Base-by-base conservation (phyloP, 2,113 vertebrate genomes). In the Coracopsis vasa region DNA sequence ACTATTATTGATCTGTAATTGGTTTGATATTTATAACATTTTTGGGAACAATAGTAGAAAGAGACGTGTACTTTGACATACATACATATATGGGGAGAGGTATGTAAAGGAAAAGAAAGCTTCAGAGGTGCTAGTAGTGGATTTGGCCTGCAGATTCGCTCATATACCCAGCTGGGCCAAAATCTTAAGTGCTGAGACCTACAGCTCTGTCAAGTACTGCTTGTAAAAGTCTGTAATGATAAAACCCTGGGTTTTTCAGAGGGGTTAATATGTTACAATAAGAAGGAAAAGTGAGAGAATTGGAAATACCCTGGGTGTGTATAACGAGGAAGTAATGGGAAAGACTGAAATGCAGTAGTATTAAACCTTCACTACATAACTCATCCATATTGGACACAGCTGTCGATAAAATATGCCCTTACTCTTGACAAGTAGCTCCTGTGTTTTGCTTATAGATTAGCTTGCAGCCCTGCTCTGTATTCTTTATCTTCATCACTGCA, bases 401-500 rank as follows among this genome's bases (percentile, higher is more conserved):
- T 98, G 97, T 98, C 95, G 69, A 98, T 98, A 98, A 98, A 98
- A 97, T 98, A 97, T 97, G 96, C 97, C 97, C 96, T 97, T 97
- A 95, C 86, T 97, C 92, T 97, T 98, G 97, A 98, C 97, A 98
- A 97, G 97, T 94, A 95, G 92, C 94, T 97, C 94, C 96, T 98
- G 97, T 97, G 98, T 98, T 98, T 97, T 97, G 97, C 95, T 97
- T 98, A 95, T 98, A 98, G 97, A 98, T 98, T 97, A 98, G 97
- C 95, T 97, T 89, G 82, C 97, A 92, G 95, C 87, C 88, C 98
- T 98, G 96, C 82, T 98, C 97, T 97, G 96, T 97, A 98, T 98
- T 98, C 98, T 97, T 98, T 97, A 98, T 98, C 97, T 97, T 97
- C 97, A 97, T 98, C 97, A 97, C 97, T 97, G 98, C 95, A 97